These are phyloP conservation scores for Hypomecis atomaria DNA, from an alignment of 2,888 invertebrate species.

Conservation along the genomic window DNA sequence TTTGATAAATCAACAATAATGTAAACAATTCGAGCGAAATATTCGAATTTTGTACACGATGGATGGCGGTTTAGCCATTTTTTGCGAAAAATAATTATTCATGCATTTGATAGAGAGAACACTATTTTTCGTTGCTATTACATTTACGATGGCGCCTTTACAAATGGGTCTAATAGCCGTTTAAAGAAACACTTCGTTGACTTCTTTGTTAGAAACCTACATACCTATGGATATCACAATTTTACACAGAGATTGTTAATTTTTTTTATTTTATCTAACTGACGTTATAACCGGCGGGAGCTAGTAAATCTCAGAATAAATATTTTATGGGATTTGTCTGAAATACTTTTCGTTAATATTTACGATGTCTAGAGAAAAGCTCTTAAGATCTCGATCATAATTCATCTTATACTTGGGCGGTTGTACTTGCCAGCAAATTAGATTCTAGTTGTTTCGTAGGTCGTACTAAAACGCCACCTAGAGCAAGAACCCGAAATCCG, in stretches of 20 bases:
- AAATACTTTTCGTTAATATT: slow-evolving; percentile 23
- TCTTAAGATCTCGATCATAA: slow-evolving; percentile 22
- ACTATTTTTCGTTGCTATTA: too few species aligned
- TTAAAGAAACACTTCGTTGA: too few species aligned
- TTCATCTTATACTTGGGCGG: slow-evolving; percentile 10
- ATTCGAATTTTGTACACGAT: too few species aligned
- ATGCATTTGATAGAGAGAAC: too few species aligned
- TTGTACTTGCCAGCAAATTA: background rate
- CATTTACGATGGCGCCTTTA: too few species aligned
- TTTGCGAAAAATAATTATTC: too few species aligned
- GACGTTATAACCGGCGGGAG: background rate
- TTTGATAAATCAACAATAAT: too few species aligned
- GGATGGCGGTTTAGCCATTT: too few species aligned
- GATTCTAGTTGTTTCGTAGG: background rate
- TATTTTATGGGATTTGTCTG: slow-evolving; percentile 11
- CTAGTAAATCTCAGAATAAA: slow-evolving; percentile 17
- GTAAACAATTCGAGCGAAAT: too few species aligned
- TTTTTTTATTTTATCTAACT: background rate
- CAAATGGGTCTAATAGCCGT: too few species aligned
- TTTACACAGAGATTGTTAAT: background rate
- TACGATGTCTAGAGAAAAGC: slow-evolving; percentile 28
- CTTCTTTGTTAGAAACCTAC: too few species aligned
- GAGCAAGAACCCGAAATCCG: background rate
- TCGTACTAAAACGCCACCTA: slow-evolving; percentile 8
- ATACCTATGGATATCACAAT: too few species aligned